Percentiles rank a stretch among this genome's conserved stretches.
Conservation (phyloP, 2,888 invertebrate species). For the Drosophila mettleri region DNA sequence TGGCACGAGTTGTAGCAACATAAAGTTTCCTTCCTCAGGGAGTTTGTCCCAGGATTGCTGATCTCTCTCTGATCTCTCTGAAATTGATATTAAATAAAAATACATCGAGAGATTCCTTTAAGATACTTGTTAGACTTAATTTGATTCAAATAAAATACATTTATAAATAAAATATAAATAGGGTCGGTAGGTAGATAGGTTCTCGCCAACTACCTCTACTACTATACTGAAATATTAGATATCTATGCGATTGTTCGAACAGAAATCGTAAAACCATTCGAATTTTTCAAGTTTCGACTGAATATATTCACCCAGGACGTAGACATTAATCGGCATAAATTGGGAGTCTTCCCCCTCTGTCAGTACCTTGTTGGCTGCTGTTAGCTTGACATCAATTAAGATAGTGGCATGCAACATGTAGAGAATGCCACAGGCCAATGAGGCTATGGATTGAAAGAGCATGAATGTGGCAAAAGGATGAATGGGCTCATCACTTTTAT, state of each 20-base stretch:
- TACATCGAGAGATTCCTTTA: neutral
- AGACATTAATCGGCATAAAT: constrained; percentile 29
- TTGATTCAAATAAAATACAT: neutral
- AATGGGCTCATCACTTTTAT: constrained; percentile 3
- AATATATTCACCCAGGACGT: constrained; percentile 32
- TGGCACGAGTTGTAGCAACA: too few relatives aligned
- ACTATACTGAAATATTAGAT: constrained; percentile 6
- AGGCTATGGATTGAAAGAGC: constrained; percentile 35
- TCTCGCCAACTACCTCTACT: neutral
- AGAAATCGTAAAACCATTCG: constrained; percentile 40
- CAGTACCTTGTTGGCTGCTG: neutral
- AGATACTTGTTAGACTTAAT: neutral
- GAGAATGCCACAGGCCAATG: constrained; percentile 44
- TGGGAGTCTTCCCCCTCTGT: neutral
- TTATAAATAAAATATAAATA: neutral
- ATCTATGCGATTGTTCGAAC: neutral
- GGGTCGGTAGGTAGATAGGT: neutral
- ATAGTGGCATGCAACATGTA: constrained; percentile 50
- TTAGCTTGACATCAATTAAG: constrained; percentile 44
- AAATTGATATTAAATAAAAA: too few relatives aligned
- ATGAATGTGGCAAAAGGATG: constrained; percentile 31
- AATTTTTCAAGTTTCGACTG: constrained; percentile 19
- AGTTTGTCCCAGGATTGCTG: too few relatives aligned
- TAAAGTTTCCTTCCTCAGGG: too few relatives aligned
- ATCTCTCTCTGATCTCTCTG: too few relatives aligned